Conservation (phyloP, 2,797 vertebrate species). For the Melanotaenia pygmaea region DNA sequence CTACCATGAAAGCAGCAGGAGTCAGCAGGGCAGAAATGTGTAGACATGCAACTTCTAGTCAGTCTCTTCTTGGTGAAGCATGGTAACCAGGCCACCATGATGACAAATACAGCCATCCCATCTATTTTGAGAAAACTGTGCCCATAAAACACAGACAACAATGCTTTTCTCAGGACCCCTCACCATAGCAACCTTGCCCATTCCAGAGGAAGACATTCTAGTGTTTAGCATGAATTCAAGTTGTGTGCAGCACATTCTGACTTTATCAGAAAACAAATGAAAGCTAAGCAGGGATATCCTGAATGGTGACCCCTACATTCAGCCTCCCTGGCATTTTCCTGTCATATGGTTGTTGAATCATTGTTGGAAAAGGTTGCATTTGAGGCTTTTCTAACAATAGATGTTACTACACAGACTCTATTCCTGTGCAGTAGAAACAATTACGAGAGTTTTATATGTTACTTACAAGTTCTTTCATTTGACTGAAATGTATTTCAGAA, state of each 20-base stretch:
- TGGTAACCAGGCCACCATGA: not conserved
- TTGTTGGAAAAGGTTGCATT: conserved; percentile 14
- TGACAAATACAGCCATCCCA: conserved; percentile 17
- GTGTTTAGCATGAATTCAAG: conserved; percentile 29
- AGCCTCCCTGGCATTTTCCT: conserved; percentile 61
- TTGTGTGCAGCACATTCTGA: conserved; percentile 46
- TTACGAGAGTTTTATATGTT: not conserved
- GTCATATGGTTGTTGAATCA: conserved; percentile 49
- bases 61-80: not conserved
- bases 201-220: conserved; percentile 43
- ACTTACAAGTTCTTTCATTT: conserved; percentile 81
- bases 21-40: not conserved
- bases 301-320: conserved; percentile 45
- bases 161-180: conserved; percentile 11
- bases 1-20: not conserved
- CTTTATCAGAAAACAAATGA: conserved; percentile 51
- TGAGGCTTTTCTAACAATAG: not conserved
- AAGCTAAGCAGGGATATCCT: conserved; percentile 66
- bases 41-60: not conserved
- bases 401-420: not conserved
- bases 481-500: conserved; percentile 76
- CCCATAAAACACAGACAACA: conserved; percentile 38
- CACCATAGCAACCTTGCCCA: conserved; percentile 34
- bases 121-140: conserved; percentile 30
- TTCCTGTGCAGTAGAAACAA: not conserved